Evolutionary conservation across 2,888 invertebrate genomes (phyloP).

Genomic region (Ochropleura plecta): DNA sequence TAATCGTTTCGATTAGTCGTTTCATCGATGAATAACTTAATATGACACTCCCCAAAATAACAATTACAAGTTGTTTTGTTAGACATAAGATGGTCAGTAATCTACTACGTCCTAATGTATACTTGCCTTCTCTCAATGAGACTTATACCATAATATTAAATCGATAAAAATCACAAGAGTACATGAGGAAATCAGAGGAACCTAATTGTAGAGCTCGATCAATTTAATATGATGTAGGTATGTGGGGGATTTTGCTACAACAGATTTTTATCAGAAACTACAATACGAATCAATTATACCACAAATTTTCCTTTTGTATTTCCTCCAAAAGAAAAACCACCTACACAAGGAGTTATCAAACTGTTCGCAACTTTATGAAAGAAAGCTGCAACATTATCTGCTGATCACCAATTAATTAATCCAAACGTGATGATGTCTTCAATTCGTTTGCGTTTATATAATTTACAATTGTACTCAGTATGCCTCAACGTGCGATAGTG

Average conservation of each 20-base stretch:
- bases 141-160: background rate
- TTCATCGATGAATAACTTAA: background rate
- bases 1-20: background rate
- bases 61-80: background rate
- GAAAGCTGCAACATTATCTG: background rate
- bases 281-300: background rate
- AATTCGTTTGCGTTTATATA: background rate
- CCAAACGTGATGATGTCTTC: background rate
- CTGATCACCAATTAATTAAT: background rate
- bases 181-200: slow-evolving; percentile 2
- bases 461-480: background rate
- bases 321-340: background rate
- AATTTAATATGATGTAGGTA: background rate
- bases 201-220: slow-evolving; percentile 1
- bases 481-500: background rate
- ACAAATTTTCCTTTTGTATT: background rate
- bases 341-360: background rate
- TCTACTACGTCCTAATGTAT: too few species aligned
- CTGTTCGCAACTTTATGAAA: background rate
- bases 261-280: slow-evolving; percentile 5
- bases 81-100: background rate
- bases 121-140: background rate
- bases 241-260: background rate
- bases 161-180: background rate
- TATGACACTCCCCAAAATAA: background rate